Evolutionary conservation across 2,888 invertebrate genomes (phyloP).

Genomic region (Drosophila anomelani): DNA sequence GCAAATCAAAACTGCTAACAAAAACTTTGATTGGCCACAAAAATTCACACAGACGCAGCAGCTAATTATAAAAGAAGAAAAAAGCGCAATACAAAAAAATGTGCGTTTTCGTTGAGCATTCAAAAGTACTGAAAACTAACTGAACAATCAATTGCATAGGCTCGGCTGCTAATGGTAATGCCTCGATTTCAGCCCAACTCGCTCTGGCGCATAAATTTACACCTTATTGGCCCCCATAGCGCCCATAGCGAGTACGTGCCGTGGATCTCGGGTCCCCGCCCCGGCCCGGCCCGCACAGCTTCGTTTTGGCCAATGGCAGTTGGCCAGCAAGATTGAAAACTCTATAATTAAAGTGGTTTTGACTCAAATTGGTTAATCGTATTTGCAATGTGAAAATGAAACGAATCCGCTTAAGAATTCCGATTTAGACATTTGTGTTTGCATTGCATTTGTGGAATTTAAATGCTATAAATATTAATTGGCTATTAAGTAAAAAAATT

Average conservation of each 20-base stretch:
- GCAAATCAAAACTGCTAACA: constrained; percentile 78
- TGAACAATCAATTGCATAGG: constrained; percentile 71
- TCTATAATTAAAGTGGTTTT: constrained; percentile 77
- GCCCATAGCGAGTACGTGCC: constrained; percentile 70
- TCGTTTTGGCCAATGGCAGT: constrained; percentile 36
- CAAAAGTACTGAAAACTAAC: constrained; percentile 22
- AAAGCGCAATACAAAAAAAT: constrained; percentile 56
- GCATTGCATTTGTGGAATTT: constrained; percentile 47
- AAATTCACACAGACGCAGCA: constrained; percentile 76
- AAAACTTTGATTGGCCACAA: constrained; percentile 80
- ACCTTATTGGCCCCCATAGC: constrained; percentile 84
- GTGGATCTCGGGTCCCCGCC: constrained; percentile 9
- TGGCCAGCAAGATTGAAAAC: constrained; percentile 46
- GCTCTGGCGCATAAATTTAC: constrained; percentile 80
- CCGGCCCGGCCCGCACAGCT: constrained; percentile 3
- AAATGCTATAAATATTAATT: constrained; percentile 44
- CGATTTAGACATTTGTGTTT: constrained; percentile 8
- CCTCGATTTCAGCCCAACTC: constrained; percentile 45
- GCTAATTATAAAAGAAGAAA: constrained; percentile 70
- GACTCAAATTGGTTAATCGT: constrained; percentile 78
- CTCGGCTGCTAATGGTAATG: constrained; percentile 56
- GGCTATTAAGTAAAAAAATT: constrained; percentile 3
- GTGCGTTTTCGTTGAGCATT: constrained; percentile 69
- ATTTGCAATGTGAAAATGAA: constrained; percentile 64
- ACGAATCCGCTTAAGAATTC: constrained; percentile 48